Evolutionary conservation across 2,888 invertebrate genomes (phyloP).

Genomic region (Escarpia spicata): DNA sequence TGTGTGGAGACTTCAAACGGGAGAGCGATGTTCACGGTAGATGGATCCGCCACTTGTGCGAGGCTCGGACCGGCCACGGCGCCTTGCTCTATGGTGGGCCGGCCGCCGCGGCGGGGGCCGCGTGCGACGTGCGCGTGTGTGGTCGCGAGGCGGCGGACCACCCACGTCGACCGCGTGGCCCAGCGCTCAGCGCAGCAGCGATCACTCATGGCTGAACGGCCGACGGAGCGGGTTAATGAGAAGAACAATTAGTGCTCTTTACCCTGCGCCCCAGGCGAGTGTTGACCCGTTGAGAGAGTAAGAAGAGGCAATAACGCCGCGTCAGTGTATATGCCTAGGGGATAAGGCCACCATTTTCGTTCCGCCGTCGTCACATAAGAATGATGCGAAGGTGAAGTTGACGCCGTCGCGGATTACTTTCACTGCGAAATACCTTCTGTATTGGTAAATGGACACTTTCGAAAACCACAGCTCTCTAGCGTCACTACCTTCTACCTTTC

Average conservation of each 20-base stretch:
- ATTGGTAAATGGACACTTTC: not conserved
- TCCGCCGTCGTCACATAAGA: not conserved
- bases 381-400: not conserved
- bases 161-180: not conserved
- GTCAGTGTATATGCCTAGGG: not conserved
- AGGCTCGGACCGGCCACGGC: not conserved
- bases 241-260: conserved; percentile 6
- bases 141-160: conserved; percentile 16
- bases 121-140: not conserved
- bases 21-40: not conserved
- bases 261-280: not conserved
- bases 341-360: not conserved
- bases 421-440: not conserved
- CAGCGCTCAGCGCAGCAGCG: not conserved
- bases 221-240: not conserved
- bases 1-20: not conserved
- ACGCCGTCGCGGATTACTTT: not conserved
- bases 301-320: not conserved
- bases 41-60: not conserved
- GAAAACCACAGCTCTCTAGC: not conserved
- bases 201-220: conserved; percentile 6
- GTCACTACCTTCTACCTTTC: not conserved
- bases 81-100: not conserved
- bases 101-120: not conserved
- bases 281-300: not conserved